Base-by-base conservation (phyloP, 1,140 invertebrate species). In the Metopolophium dirhodum region DNA sequence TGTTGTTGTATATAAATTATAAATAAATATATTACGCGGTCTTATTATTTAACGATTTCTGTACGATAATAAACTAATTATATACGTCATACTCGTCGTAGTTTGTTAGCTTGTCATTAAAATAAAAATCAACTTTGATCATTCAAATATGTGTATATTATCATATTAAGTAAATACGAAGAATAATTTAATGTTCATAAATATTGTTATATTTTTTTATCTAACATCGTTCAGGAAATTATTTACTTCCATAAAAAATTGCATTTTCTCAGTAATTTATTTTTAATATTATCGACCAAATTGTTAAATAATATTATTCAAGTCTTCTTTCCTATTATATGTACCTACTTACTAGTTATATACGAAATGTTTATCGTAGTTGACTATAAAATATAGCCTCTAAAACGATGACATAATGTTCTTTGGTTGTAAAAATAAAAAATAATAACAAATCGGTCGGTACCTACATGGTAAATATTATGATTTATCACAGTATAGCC, bases 401-500 rank as follows among this genome's bases (percentile, higher is more conserved):
- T 35, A 54, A 51, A 83, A 88, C n/a, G 26, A 88, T 51, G 41
- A 35, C 49, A 54, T 51, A 51, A 35, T 77, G 61, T 49, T 22
- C 35, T 88, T 88, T 8, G 14, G 49, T 49, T 88, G 47, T 30
- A 61, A 90, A 41, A 26, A 54, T n/a, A 68, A 61, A 61, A 61
- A 30, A n/a, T 35, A 6, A n/a, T 77, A 77, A n/a, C 61, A n/a
- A 77, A 77, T 77, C 30, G 57, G 11, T 61, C 4, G 61, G 14
- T 77, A n/a, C 61, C 26, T 77, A 91, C n/a, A 91, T 91, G 41
- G 18, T 91, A 77, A 47, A 91, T 77, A 26, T 26, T n/a, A 54
- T 54, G 51, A 89, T 89, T 57, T 26, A 89, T 89, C 49, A 26
- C 30, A 26, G 2, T 45, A 11, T 83, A 92, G 68, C 77, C 93